Base-by-base conservation (phyloP, 2,888 invertebrate genomes). In the Allacma fusca region DNA sequence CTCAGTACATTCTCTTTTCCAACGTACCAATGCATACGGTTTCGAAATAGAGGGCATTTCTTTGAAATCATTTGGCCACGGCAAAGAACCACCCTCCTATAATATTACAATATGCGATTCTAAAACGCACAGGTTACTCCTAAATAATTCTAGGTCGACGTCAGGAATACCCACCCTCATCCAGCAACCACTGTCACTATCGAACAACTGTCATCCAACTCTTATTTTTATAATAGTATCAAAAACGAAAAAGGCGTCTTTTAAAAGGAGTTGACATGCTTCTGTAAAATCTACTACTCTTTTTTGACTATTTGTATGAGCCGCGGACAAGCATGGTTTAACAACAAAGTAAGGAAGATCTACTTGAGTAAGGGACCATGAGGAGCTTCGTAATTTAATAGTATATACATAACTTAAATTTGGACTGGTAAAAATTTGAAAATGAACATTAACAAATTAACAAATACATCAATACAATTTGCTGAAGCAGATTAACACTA, bases 341-440 rank as follows among this genome's bases (percentile, higher is more conserved):
- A 62, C 62, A 62, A 62, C 26, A 62, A 62, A 62, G 21, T 21
- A 57, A 57, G 21, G 57, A 57, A 21, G 57, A 57, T 7, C n/a
- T 21, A 57, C 21, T 21, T 21, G 19, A 57, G 19, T 57, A 57
- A 19, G 57, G 57, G 57, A 57, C 21, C 21, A 57, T 16, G n/a
- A 16, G 13, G n/a, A 57, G 57, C 4, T 19, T 57, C 2, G 13
- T 21, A 57, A 57, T 57, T 21, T 21, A 57, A 57, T 57, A 4
- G 21, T 21, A 19, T 57, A 4, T 21, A 57, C 57, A 57, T 57
- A 21, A 57, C 19, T 57, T 19, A 57, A 21, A 57, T 57, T 57
- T 57, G 19, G 57, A 57, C 4, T 19, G 4, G 21, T 57, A 57
- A 21, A 57, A 21, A 4, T 57, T 13, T 43, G 5, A 5, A 21